These are phyloP conservation scores for Tringa solitaria DNA, from an alignment of 2,113 vertebrate genomes.

Conservation along the genomic window DNA sequence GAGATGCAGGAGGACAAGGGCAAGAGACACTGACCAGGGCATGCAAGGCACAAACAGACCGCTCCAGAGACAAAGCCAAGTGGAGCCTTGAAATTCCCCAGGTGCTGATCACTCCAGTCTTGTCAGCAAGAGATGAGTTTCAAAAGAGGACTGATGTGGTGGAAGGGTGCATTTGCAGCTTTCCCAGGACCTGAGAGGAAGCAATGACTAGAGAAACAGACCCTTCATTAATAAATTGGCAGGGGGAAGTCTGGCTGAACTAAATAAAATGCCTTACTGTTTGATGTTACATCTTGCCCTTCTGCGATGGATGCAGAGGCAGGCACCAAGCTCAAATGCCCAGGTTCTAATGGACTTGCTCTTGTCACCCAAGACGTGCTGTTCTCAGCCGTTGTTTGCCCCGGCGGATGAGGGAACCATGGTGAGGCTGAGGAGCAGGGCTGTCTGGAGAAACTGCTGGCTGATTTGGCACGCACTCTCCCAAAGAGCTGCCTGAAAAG, in stretches of 20 bases:
- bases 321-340: neutral
- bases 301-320: neutral
- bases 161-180: neutral
- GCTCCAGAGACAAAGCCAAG: neutral
- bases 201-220: neutral
- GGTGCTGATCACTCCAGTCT: neutral
- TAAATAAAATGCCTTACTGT: neutral
- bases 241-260: neutral
- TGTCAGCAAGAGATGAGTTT: neutral
- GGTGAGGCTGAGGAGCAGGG: neutral
- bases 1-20: neutral
- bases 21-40: neutral
- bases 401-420: neutral
- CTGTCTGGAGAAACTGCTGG: neutral
- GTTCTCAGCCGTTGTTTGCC: neutral
- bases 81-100: rapidly evolving
- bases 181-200: neutral
- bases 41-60: neutral
- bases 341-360: neutral
- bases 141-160: neutral
- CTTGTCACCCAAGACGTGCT: neutral
- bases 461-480: neutral
- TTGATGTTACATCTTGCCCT: neutral
- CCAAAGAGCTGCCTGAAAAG: neutral
- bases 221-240: neutral